Base-by-base conservation (phyloP, 1,140 invertebrate genomes). In the Atta colombica region DNA sequence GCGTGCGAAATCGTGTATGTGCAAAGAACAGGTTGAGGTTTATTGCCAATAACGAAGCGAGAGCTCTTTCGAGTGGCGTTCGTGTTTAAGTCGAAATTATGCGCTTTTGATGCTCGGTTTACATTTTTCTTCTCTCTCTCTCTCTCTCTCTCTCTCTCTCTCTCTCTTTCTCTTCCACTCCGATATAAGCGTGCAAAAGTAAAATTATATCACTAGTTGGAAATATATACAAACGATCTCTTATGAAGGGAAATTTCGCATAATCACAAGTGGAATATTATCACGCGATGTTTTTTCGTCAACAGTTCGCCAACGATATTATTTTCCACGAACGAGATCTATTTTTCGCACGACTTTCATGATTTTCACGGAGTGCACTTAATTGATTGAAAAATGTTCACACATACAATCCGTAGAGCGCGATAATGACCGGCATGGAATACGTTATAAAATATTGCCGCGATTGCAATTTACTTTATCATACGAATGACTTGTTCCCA, bases 21-120 rank as follows among this genome's bases (percentile, higher is more conserved):
- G 88, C 84, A 53, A 89, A 78, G 39, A 87, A 82, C 63, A 21
- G 58, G 45, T 77, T 87, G 49, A 81, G 60, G 55, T 88, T 89
- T 89, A 89, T 89, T 77, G 84, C 65, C 65, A 58, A 55, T 82
- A 60, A 68, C 55, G 35, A 51, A 58, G 69, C 31, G 12, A 51
- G 60, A 51, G 53, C 53, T 60, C 78, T 82, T 61, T 72, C 68
- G 39, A 60, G 25, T 75, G n/a, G 21, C 51, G 58, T 85, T 65
- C 87, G 87, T 86, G 77, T 87, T 25, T 89, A 49, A 31, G 12
- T 12, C 12, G 69, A 89, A 89, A 89, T 89, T 89, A 86, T 75
- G 77, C 63, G 21, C 45, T 55, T 85, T 78, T 85, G 72, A 85
- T 77, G 16, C 25, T 39, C 45, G 77, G 60, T 78, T 53, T 60